Evolutionary conservation across 2,113 vertebrate species (phyloP).

Genomic region (Arizona elegans): DNA sequence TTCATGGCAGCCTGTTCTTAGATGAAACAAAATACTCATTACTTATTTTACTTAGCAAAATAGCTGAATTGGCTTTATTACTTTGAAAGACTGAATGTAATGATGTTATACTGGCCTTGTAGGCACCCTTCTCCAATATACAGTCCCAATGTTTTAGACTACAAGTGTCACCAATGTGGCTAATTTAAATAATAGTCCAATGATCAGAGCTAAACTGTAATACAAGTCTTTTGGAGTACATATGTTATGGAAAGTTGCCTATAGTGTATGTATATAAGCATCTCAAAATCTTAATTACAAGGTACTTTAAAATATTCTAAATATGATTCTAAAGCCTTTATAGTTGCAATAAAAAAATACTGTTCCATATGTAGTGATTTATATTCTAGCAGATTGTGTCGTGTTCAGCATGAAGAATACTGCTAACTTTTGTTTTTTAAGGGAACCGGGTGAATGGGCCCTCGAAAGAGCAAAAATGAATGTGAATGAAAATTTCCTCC

Average conservation of each 20-base stretch:
- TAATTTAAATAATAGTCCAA: not conserved
- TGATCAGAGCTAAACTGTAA: not conserved
- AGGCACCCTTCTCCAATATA: not conserved
- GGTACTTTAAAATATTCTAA: not conserved
- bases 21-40: not conserved
- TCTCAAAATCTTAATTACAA: not conserved
- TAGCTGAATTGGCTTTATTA: not conserved
- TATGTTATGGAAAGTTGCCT: not conserved
- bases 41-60: not conserved
- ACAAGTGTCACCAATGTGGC: not conserved
- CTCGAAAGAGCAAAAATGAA: slow-evolving; percentile 95
- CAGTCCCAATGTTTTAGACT: not conserved
- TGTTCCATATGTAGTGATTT: not conserved
- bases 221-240: not conserved
- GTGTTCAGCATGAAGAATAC: not conserved
- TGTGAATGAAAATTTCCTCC: slow-evolving; percentile 93
- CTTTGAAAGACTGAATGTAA: not conserved
- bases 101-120: not conserved
- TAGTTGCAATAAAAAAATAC: not conserved
- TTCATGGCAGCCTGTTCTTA: not conserved
- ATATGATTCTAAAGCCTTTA: not conserved
- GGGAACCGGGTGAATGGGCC: slow-evolving; percentile 95
- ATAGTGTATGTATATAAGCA: not conserved
- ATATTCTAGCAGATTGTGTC: not conserved
- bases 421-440: slow-evolving; percentile 56